These are phyloP conservation scores for Zaprionus taronus DNA, from an alignment of 1,140 invertebrate genomes.

Conservation along the genomic window DNA sequence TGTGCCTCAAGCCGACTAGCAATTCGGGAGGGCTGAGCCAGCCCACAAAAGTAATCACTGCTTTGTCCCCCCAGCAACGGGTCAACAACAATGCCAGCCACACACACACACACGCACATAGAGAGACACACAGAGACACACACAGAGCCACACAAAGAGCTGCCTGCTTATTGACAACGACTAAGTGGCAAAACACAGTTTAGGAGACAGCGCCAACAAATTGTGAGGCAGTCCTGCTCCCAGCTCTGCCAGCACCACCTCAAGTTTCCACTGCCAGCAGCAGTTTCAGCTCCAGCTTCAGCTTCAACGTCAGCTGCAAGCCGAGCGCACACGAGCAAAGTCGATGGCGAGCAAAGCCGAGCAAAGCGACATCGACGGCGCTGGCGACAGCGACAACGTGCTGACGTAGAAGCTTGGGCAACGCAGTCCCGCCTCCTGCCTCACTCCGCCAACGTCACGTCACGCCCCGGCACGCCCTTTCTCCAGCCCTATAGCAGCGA, in stretches of 20 bases:
- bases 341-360: constrained; percentile 10
- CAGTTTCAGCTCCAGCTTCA: not conserved
- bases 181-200: constrained; percentile 71
- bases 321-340: constrained; percentile 15
- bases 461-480: not conserved
- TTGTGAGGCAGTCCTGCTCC: constrained; percentile 32
- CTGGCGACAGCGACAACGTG: constrained; percentile 10
- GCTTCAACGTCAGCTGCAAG: constrained; percentile 15
- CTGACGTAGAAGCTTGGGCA: constrained; percentile 32
- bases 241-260: not conserved
- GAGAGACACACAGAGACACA: not conserved
- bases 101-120: constrained; percentile 11
- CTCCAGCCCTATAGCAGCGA: not conserved
- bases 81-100: constrained; percentile 31
- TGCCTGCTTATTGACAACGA: constrained; percentile 67
- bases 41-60: constrained; percentile 70
- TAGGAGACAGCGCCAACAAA: constrained; percentile 32
- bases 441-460: not conserved
- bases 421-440: not conserved
- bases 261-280: not conserved
- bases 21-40: constrained; percentile 8
- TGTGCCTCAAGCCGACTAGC: not conserved
- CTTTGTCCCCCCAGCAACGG: constrained; percentile 42
- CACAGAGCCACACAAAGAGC: not conserved
- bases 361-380: not conserved